Evolutionary conservation across 2,888 invertebrate species (phyloP), one percentile per base, ranked within the genome.

Genomic region (Drosophila birchii): DNA sequence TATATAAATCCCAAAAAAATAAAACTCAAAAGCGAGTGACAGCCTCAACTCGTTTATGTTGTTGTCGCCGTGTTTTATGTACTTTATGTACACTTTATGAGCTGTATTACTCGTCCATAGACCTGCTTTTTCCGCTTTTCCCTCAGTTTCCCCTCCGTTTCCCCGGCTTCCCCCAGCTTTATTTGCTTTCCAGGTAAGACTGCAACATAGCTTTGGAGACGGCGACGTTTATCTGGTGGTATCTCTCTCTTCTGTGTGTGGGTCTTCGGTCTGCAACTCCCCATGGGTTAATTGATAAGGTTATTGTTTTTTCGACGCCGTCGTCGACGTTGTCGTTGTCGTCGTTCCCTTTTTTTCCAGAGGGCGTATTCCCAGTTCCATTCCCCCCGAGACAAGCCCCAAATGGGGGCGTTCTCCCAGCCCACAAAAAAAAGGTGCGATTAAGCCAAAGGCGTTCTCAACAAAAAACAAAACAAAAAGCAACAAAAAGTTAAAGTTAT

Each of bases 11-110:
- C 16, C 12, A 6, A 49, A 49, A 18, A 16, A 26, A 9, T 9
- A 5, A 16, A 26, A 12, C n/a, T 9, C 44, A 20, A 20, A 18
- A 29, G 34, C 43, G 12, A 18, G 39, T 59, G 18, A 18, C 56
- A 67, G 60, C 75, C 38, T 58, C 77, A 81, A 85, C 81, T 78
- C 78, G 86, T 81, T 80, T 70, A 58, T 67, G 26, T 51, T 68
- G 61, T 59, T 79, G 78, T 66, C 78, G 80, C 47, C 57, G 76
- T 76, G 68, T 80, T 86, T 88, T 76, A 83, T 83, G 86, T 88
- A 86, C 87, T 86, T 79, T 60, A 84, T 85, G 85, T 76, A 78
- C 87, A 88, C 73, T 86, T 84, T 84, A 87, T 87, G 82, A 85
- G 74, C 79, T 78, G 85, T 79, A 87, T 84, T 84, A 64, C 64